Evolutionary conservation across 1,140 invertebrate genomes (phyloP).

Genomic region (Drosophila paulistorum): DNA sequence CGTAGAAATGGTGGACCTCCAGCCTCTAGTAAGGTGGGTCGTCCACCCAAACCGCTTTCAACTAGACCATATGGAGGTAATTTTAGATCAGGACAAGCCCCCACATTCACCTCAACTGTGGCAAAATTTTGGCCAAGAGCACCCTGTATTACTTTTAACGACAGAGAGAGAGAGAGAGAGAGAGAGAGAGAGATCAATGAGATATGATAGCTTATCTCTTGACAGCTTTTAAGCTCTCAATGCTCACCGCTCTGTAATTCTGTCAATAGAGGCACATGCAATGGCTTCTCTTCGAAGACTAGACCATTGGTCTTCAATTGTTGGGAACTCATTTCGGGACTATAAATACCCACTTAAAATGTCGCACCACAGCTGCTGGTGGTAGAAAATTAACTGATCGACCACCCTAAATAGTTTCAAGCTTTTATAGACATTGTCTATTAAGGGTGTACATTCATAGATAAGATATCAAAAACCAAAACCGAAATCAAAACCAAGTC

Average conservation of each 20-base stretch:
- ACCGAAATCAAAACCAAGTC: neutral
- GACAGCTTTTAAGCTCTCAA: conserved; percentile 4
- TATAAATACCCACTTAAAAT: neutral
- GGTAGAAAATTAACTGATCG: no score
- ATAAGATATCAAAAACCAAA: neutral
- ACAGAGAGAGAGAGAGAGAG: no score
- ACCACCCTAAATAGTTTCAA: no score
- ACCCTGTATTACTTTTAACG: conserved; percentile 87
- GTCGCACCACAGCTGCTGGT: no score
- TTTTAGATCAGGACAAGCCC: conserved; percentile 93
- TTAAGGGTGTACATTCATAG: no score
- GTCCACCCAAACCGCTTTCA: conserved; percentile 89
- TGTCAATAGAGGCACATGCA: conserved; percentile 83
- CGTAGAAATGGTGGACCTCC: conserved; percentile 93
- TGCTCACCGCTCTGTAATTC: conserved; percentile 84
- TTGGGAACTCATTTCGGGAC: conserved; percentile 46
- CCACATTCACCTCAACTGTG: conserved; percentile 88
- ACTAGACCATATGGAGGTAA: conserved; percentile 90
- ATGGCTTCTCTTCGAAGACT: conserved; percentile 80
- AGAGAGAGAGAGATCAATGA: conserved; percentile 1
- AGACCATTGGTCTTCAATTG: conserved; percentile 69
- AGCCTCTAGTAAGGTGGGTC: conserved; percentile 90
- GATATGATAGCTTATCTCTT: neutral
- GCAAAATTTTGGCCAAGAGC: conserved; percentile 89
- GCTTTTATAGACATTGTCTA: no score